phyloP scores from a whole-genome alignment of 2,888 invertebrate genomes.

The Macrophya annulata region DNA sequence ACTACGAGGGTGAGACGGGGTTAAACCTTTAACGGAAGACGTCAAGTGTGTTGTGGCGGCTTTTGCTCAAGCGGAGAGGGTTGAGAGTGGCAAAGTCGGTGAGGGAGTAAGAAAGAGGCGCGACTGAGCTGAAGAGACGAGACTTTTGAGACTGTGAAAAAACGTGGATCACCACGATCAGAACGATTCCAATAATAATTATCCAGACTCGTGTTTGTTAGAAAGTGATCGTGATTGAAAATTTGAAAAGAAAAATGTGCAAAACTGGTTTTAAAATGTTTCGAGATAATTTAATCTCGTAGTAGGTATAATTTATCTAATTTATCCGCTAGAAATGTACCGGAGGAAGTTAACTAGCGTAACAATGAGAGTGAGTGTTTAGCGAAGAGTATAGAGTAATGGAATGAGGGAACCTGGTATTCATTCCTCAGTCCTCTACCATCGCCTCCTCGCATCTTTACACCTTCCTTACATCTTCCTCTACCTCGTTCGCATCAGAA shows the following conservation, averaged over 20 bases:
- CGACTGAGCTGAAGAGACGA: not conserved
- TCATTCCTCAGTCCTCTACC: slow-evolving; percentile 64
- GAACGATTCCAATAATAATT: not conserved
- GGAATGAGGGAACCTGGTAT: slow-evolving; percentile 34
- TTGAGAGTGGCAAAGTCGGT: slow-evolving; percentile 62
- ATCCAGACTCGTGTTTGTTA: not conserved
- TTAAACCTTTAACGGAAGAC: slow-evolving; percentile 59
- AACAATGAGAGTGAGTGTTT: slow-evolving; percentile 73
- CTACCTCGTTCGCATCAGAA: slow-evolving; percentile 72
- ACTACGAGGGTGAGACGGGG: slow-evolving; percentile 39
- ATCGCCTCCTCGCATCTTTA: slow-evolving; percentile 61
- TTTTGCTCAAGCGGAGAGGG: slow-evolving; percentile 67
- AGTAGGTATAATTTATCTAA: not conserved
- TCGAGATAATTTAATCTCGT: not conserved
- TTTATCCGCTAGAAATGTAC: slow-evolving; percentile 29
- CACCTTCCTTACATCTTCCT: slow-evolving; percentile 61
- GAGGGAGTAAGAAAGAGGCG: slow-evolving; percentile 7
- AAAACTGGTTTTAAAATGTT: not conserved
- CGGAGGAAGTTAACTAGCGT: slow-evolving; percentile 59
- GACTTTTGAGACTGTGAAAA: slow-evolving; percentile 28
- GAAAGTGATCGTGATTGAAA: not conserved
- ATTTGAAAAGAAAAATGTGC: not conserved
- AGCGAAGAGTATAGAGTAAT: slow-evolving; percentile 61
- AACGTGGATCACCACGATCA: not conserved
- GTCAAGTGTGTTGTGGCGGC: slow-evolving; percentile 67